A percentile compares a stretch with the other conserved stretches of the same genome.
These are phyloP conservation scores for Apodemus speciosus DNA, from an alignment of 2,113 vertebrate genomes.

Conservation along the genomic window DNA sequence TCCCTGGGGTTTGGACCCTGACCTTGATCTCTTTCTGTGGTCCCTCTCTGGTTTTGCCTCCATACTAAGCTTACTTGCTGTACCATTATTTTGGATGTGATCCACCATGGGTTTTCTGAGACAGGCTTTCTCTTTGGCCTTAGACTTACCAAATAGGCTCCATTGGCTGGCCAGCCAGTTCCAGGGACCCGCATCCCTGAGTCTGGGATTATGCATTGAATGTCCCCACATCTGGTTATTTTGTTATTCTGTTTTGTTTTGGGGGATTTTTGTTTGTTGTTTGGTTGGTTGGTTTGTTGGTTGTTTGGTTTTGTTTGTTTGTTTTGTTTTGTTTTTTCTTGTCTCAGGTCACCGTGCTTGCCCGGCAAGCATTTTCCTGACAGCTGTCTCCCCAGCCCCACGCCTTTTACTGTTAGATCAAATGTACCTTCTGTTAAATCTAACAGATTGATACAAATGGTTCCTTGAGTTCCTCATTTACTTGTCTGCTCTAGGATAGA, in stretches of 20 bases:
- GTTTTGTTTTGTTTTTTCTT: not conserved
- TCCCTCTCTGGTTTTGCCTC: constrained; percentile 64
- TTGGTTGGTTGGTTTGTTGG: not conserved
- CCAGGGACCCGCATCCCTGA: not conserved
- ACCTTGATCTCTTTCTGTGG: constrained; percentile 52
- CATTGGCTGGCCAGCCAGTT: not conserved
- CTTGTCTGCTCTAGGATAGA: not conserved
- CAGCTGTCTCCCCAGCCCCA: not conserved
- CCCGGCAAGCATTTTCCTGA: not conserved
- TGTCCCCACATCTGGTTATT: not conserved
- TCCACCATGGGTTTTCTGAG: not conserved
- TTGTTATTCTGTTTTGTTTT: no score
- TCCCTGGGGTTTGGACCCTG: constrained; percentile 56
- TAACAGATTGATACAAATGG: no score
- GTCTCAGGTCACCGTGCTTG: not conserved
- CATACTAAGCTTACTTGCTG: constrained; percentile 40
- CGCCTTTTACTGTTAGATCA: not conserved
- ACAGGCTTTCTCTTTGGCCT: not conserved
- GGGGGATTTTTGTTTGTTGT: not conserved
- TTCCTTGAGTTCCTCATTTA: not conserved
- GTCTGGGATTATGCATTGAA: not conserved
- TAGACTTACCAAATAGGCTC: not conserved
- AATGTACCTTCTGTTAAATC: not conserved
- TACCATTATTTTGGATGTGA: not conserved
- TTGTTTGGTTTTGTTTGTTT: not conserved